A percentile compares a stretch with the other conserved stretches of the same genome.
Evolutionary conservation across 2,888 invertebrate species (phyloP).

Genomic region (Calameuta idolon): DNA sequence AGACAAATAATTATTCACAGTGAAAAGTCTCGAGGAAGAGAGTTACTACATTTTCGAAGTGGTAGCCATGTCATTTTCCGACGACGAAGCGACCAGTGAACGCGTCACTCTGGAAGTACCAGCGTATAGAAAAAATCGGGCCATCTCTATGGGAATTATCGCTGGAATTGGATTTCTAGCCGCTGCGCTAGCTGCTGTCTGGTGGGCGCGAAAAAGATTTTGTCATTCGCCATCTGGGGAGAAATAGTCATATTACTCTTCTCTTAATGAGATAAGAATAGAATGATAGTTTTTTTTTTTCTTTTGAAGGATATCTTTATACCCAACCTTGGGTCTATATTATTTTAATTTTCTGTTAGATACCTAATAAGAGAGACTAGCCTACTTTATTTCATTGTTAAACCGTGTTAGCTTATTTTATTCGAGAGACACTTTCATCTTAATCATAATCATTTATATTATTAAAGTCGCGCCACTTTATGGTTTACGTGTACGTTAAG

Average conservation of each 20-base stretch:
- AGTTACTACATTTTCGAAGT: constrained; percentile 81
- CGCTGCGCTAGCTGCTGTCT: constrained; percentile 74
- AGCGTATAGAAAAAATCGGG: constrained; percentile 77
- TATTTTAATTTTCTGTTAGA: not conserved
- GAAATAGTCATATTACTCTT: constrained; percentile 11
- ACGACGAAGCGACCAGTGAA: constrained; percentile 74
- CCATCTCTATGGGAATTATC: constrained; percentile 79
- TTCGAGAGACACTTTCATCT: too few species aligned
- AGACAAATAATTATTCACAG: constrained; percentile 62
- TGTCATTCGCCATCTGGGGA: constrained; percentile 46
- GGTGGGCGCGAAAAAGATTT: constrained; percentile 69
- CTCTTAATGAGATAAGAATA: not conserved
- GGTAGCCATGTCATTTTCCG: constrained; percentile 73
- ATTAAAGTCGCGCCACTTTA: too few species aligned
- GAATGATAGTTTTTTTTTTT: not conserved
- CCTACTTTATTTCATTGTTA: not conserved
- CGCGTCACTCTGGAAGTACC: constrained; percentile 77
- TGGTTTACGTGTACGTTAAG: too few species aligned
- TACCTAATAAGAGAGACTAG: not conserved
- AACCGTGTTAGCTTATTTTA: too few species aligned
- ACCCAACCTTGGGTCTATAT: not conserved
- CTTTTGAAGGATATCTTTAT: not conserved
- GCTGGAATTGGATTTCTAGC: constrained; percentile 77
- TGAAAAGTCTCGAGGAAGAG: constrained; percentile 79
- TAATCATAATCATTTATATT: too few species aligned